Base-by-base conservation (phyloP, 1,140 invertebrate genomes). In the Cecropterus lyciades region DNA sequence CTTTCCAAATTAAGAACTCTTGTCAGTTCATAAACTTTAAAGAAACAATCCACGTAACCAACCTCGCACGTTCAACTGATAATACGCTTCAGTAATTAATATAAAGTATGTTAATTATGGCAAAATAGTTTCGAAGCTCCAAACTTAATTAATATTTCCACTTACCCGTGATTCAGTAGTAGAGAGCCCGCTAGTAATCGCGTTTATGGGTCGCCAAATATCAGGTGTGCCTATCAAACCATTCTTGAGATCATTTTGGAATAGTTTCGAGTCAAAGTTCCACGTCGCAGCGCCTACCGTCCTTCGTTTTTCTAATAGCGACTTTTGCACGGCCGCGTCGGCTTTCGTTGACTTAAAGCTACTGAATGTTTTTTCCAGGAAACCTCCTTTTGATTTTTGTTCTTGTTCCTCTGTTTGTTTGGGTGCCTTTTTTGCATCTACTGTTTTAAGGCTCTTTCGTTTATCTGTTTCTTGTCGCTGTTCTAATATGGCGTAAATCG, bases 401-500 rank as follows among this genome's bases (percentile, higher is more conserved):
- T 85, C 82, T 6, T 60, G 92, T 85, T 67, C 84, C 48, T 69
- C 92, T 75, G 67, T 87, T 11, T 93, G 72, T 85, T 93, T 62
- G 83, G 92, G 0, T 73, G 92, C 46, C 84, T 90, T 81, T 92
- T 93, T 85, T 81, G 72, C 10, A 82, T 93, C 72, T 90, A 93
- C 72, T 1, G 74, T 77, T 78, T 87, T 91, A 14, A 70, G 79
- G 67, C 70, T 83, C 81, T 82, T 87, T 45, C 78, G 75, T 78
- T 80, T 85, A 16, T 88, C 80, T 48, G 70, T 16, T 75, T 90
- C 87, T 63, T 76, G 67, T 87, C 91, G 85, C 27, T 82, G 78
- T 78, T 96, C 95, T 60, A 96, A 85, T 72, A 96, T 85, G 0
- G 95, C 95, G 77, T 96, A 96, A 9, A 96, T 93, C 5, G 96